These are phyloP conservation scores for Sebastes schlegelii DNA, from an alignment of 2,113 vertebrate species.

Conservation along the genomic window DNA sequence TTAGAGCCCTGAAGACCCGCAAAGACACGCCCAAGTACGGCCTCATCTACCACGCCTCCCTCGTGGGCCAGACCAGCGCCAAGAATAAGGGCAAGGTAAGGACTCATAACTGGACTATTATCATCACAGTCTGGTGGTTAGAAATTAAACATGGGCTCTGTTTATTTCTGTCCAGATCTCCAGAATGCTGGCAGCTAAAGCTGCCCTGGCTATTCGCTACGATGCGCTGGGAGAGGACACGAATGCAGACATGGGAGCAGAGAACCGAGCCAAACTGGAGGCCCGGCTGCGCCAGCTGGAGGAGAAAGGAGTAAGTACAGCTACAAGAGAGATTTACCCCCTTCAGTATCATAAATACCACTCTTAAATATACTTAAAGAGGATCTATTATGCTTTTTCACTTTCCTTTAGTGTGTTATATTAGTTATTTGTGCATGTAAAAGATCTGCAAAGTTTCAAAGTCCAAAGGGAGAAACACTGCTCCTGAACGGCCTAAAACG, in stretches of 20 bases:
- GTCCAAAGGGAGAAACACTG: no score
- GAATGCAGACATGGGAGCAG: constrained; percentile 92
- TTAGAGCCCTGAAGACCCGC: constrained; percentile 95
- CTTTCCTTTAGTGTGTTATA: no score
- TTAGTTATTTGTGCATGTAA: no score
- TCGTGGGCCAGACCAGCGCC: constrained; percentile 93
- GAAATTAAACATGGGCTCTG: neutral
- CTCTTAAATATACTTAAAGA: neutral
- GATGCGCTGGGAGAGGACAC: constrained; percentile 96
- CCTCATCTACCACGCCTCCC: constrained; percentile 97
- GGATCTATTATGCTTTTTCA: no score
- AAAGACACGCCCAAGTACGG: constrained; percentile 98
- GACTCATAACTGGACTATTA: accelerated
- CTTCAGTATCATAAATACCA: neutral
- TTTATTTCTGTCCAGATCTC: constrained; percentile 85
- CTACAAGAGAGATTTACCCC: neutral
- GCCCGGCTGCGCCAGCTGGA: constrained; percentile 90
- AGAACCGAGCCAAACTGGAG: constrained; percentile 96
- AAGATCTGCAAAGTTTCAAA: no score
- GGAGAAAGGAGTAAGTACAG: constrained; percentile 91
- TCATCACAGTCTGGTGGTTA: neutral
- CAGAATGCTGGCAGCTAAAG: constrained; percentile 96
- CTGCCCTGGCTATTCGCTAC: constrained; percentile 93
- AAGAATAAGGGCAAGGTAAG: constrained; percentile 98
- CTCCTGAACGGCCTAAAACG: no score